Conservation (phyloP, 2,113 vertebrate genomes). For the Diadophis punctatus region DNA sequence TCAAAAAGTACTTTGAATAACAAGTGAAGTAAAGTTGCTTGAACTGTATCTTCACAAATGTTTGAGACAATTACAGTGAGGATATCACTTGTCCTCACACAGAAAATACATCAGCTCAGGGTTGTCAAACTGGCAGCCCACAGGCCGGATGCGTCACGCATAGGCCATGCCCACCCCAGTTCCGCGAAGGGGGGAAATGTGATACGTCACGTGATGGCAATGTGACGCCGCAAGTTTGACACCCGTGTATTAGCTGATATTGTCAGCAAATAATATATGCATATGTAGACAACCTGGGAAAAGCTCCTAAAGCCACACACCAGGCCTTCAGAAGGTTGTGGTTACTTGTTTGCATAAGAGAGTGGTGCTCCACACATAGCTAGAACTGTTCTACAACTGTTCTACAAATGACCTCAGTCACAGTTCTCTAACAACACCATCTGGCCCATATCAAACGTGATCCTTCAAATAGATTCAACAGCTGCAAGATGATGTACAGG, state of each 20-base stretch:
- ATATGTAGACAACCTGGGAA: neutral
- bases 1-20: neutral
- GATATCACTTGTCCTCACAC: neutral
- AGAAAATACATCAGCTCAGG: neutral
- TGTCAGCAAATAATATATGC: neutral
- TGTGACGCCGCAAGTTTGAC: no score
- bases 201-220: no score
- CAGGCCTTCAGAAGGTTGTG: neutral
- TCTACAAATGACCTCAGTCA: neutral
- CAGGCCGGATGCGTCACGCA: no score
- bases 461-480: neutral
- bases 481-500: neutral
- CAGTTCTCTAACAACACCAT: no score
- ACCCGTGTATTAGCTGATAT: neutral
- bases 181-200: rapidly evolving
- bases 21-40: neutral
- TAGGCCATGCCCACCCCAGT: no score
- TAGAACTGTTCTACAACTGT: neutral
- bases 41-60: neutral
- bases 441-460: neutral
- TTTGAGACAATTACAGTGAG: neutral
- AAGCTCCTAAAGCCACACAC: neutral
- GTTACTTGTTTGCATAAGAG: neutral
- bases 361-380: neutral
- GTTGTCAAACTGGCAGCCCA: no score